Percentiles rank a stretch among this genome's conserved stretches.
phyloP scores from a whole-genome alignment of 1,140 invertebrate species.

The Battus philenor region DNA sequence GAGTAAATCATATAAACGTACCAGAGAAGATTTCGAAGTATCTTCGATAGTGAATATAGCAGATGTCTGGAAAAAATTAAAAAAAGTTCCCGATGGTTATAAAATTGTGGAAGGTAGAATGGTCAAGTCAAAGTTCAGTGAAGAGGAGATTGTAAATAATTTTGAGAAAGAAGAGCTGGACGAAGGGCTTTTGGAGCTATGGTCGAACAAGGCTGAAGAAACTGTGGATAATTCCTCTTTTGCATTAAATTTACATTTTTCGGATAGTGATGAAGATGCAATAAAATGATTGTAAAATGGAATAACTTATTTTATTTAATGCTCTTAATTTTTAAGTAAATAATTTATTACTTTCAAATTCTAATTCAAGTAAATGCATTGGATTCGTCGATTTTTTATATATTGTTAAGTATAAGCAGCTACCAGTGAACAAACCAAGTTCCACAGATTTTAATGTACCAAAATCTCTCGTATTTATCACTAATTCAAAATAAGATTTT shows the following conservation, averaged over 20 bases:
- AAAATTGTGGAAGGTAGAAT: conserved; percentile 23
- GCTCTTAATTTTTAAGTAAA: not conserved
- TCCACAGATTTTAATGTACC: no score
- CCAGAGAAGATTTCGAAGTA: conserved; percentile 40
- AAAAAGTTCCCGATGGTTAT: conserved; percentile 38
- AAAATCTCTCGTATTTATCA: no score
- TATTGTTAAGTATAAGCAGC: no score
- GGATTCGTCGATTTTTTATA: not conserved
- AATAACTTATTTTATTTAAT: not conserved
- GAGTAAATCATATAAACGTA: conserved; percentile 30
- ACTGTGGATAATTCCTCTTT: conserved; percentile 24
- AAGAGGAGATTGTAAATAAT: conserved; percentile 38
- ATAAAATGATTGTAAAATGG: conserved; percentile 10
- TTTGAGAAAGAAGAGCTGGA: conserved; percentile 55
- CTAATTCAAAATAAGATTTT: no score
- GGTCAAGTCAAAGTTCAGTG: conserved; percentile 29
- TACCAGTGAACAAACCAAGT: no score
- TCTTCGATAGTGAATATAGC: conserved; percentile 39
- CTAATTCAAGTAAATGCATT: no score
- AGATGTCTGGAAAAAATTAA: conserved; percentile 40
- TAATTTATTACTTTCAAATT: no score
- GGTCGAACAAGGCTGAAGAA: conserved; percentile 27
- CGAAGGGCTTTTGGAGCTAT: conserved; percentile 42
- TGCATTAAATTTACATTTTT: conserved; percentile 32
- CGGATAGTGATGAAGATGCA: conserved; percentile 23